A percentile compares a stretch with the other conserved stretches of the same genome.
Conservation (phyloP, 2,113 vertebrate genomes). For the Aspidoscelis tigris region DNA sequence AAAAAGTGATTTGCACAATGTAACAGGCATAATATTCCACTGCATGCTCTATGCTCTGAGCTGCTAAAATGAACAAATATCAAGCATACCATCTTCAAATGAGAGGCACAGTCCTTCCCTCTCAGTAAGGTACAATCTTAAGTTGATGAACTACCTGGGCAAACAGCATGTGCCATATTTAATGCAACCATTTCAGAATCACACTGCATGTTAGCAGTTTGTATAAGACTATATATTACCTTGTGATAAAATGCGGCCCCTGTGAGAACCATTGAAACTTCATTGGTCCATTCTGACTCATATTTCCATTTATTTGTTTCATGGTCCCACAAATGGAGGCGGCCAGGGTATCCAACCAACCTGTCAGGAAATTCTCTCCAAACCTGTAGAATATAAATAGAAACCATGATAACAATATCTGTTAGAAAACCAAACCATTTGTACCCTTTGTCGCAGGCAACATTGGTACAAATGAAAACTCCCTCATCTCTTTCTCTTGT, state of each 20-base stretch:
- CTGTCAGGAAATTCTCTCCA: slow-evolving; percentile 97
- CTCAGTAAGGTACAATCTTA: background rate
- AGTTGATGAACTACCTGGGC: background rate
- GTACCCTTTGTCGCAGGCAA: background rate
- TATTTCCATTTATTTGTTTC: slow-evolving; percentile 99
- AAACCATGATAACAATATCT: background rate
- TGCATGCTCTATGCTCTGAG: background rate
- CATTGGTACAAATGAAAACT: background rate
- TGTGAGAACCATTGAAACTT: slow-evolving; percentile 98
- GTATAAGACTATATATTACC: slow-evolving; percentile 71
- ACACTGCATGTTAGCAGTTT: background rate
- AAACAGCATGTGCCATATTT: background rate
- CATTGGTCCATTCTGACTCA: slow-evolving; percentile 98
- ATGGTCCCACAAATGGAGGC: slow-evolving; percentile 97
- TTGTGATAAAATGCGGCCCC: slow-evolving; percentile 99
- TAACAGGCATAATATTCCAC: background rate
- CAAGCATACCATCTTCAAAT: background rate
- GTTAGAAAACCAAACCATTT: background rate
- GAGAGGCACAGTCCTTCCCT: background rate
- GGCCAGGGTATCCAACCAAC: slow-evolving; percentile 94
- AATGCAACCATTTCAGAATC: background rate
- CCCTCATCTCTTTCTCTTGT: too few species aligned
- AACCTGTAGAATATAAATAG: slow-evolving; percentile 77
- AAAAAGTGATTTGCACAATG: background rate
- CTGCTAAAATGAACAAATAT: background rate